Evolutionary conservation across 2,113 vertebrate species (phyloP).

Genomic region (Nicator chloris): DNA sequence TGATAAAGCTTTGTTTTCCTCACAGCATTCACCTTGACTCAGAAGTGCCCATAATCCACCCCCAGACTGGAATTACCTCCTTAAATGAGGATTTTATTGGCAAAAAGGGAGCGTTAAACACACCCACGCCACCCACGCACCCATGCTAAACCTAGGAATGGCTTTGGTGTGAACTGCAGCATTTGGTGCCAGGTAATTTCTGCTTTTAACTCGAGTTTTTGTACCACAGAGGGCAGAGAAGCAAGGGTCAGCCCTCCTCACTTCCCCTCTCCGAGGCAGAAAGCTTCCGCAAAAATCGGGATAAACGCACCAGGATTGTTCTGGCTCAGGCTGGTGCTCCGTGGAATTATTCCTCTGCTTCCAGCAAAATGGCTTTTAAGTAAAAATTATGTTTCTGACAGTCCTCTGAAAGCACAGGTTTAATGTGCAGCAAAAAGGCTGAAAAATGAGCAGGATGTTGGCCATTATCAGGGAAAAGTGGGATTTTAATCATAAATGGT

Average conservation of each 20-base stretch:
- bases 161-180: not conserved
- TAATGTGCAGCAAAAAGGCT: not conserved
- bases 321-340: not conserved
- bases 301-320: not conserved
- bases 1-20: not conserved
- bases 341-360: not conserved
- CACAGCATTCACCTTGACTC: not conserved
- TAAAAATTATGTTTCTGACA: not conserved
- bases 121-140: not conserved
- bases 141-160: too few relatives aligned
- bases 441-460: not conserved
- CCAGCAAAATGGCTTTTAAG: not conserved
- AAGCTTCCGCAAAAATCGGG: not conserved
- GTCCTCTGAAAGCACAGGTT: not conserved
- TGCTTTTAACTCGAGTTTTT: not conserved
- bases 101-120: not conserved
- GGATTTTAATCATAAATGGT: not conserved
- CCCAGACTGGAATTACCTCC: not conserved
- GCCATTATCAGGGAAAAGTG: not conserved
- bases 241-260: rapidly evolving
- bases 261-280: not conserved
- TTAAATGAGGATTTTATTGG: not conserved
- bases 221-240: not conserved
- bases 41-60: not conserved
- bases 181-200: not conserved